These are phyloP conservation scores for Corvus hawaiiensis DNA, from an alignment of 2,113 vertebrate genomes.

Conservation along the genomic window DNA sequence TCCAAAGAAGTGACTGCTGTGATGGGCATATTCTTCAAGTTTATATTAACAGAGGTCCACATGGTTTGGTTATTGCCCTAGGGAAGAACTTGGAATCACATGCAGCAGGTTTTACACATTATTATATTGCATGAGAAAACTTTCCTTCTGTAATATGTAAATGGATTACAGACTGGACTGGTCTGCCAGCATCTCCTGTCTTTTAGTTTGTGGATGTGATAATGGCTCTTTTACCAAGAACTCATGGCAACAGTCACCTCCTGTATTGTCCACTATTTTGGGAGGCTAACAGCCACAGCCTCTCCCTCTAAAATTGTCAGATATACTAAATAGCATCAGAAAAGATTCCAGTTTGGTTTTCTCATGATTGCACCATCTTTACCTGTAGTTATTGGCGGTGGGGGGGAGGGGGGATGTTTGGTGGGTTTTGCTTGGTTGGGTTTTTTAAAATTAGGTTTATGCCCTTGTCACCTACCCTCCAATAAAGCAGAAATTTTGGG, in stretches of 20 bases:
- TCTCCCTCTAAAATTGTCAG: not conserved
- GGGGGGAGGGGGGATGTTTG: accelerated
- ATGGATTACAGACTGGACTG: not conserved
- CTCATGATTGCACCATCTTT: not conserved
- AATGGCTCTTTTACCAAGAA: not conserved
- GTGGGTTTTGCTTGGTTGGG: not conserved
- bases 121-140: not conserved
- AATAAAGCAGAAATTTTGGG: not conserved
- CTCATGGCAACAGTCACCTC: accelerated
- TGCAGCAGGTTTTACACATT: not conserved
- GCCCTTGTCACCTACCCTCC: not conserved
- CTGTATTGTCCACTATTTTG: not conserved
- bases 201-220: not conserved
- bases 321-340: not conserved
- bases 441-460: not conserved
- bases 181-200: not conserved
- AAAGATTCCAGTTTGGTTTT: not conserved
- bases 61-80: not conserved
- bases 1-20: not conserved
- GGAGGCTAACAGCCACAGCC: not conserved
- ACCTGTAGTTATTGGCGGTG: accelerated
- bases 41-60: not conserved
- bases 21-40: not conserved
- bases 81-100: not conserved
- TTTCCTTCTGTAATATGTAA: not conserved